Evolutionary conservation across 23 tunicate genomes (phyloP).

Genomic region (Pegea sp.): DNA sequence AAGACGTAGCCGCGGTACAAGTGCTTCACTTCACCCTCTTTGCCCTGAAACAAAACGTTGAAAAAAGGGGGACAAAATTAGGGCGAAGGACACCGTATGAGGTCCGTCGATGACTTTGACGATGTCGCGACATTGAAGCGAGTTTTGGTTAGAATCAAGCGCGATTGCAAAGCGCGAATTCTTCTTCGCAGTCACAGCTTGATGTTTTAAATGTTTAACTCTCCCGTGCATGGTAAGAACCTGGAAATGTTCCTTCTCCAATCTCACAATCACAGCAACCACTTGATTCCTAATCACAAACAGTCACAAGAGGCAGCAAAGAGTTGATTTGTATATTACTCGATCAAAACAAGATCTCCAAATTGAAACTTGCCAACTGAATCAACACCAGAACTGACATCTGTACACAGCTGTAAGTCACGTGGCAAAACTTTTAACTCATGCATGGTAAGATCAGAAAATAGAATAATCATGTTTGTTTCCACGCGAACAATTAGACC

Average conservation of each 20-base stretch:
- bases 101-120: conserved; percentile 96
- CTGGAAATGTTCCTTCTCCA: conserved; percentile 87
- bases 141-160: conserved; percentile 80
- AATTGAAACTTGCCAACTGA: conserved; percentile 90
- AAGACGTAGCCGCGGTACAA: conserved; percentile 80
- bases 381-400: conserved; percentile 96
- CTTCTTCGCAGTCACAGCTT: conserved; percentile 64
- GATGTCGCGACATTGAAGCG: conserved; percentile 64
- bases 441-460: conserved; percentile 87
- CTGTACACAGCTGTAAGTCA: conserved; percentile 85
- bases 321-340: conserved; percentile 22
- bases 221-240: conserved; percentile 84
- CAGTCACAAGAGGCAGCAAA: background rate
- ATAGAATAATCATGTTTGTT: conserved; percentile 61
- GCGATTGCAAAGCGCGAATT: conserved; percentile 84
- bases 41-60: conserved; percentile 60
- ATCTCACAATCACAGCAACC: conserved; percentile 81
- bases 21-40: conserved; percentile 96
- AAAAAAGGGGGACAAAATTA: too few species aligned
- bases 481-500: conserved; percentile 93
- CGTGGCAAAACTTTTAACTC: conserved; percentile 85
- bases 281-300: too few species aligned
- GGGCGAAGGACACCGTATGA: conserved; percentile 23
- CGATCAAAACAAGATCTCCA: conserved; percentile 82
- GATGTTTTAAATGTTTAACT: conserved; percentile 72